Percentiles rank a stretch among this genome's conserved stretches.
Evolutionary conservation across 2,113 vertebrate genomes (phyloP).

Genomic region (Galbula dea): DNA sequence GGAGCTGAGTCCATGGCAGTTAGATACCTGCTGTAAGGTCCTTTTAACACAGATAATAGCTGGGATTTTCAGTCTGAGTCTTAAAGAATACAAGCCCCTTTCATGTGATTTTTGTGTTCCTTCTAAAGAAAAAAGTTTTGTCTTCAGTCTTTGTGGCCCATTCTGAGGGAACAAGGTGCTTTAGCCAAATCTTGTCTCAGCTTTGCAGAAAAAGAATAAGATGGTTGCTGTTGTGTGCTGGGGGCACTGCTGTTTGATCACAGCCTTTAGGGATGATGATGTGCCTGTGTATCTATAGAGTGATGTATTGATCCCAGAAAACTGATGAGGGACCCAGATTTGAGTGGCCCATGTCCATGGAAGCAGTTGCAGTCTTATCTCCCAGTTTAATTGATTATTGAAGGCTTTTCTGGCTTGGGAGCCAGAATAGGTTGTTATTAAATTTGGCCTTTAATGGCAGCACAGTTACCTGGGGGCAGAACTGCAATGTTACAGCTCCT

Average conservation of each 20-base stretch:
- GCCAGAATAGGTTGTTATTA: neutral
- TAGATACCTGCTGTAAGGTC: neutral
- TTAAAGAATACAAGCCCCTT: neutral
- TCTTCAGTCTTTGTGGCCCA: neutral
- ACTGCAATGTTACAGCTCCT: neutral
- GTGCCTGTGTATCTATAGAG: neutral
- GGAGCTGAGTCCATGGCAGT: neutral
- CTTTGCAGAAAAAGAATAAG: neutral
- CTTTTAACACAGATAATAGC: neutral
- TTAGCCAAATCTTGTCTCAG: neutral
- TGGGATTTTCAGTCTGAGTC: neutral
- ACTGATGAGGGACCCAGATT: neutral
- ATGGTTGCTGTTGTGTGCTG: neutral
- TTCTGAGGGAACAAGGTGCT: neutral
- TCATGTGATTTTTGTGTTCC: neutral
- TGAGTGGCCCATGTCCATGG: neutral
- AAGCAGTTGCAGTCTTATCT: neutral
- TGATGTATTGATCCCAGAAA: neutral
- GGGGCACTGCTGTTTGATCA: neutral
- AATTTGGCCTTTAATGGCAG: neutral
- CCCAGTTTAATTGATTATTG: slow-evolving; percentile 11
- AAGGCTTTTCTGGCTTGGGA: neutral
- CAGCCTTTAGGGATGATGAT: neutral
- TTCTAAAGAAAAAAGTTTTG: neutral
- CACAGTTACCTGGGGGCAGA: neutral